Base-by-base conservation (phyloP, 2,797 vertebrate genomes). In the Crocodylus rhombifer region DNA sequence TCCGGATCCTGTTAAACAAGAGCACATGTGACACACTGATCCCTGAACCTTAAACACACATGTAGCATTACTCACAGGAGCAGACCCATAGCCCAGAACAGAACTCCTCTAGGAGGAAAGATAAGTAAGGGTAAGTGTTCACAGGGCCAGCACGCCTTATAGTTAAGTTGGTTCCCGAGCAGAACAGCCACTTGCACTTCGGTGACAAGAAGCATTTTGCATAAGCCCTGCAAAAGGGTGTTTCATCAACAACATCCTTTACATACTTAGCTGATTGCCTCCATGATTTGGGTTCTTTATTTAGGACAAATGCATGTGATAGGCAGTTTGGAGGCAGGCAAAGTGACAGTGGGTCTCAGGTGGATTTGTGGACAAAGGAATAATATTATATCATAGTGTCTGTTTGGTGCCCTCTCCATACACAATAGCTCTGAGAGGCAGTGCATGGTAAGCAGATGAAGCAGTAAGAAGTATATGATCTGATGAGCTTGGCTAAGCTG, bases 401-500 rank as follows among this genome's bases (percentile, higher is more conserved):
- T 96, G 92, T 90, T 96, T 9, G 11, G 90, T 95, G 95, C 96
- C 96, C 96, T 97, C 94, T 94, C 91, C 21, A 8, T 69, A 92
- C 94, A 90, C 92, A 96, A 96, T 87, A 95, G 95, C 96, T 92
- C 96, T 93, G 96, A 97, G 96, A 89, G 96, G 96, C 95, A 90
- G 93, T 2, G 60, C 80, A 2, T 26, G 89, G 97, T 95, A 95
- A 97, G 93, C 94, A 78, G 96, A 97, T 95, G 90, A 96, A 96
- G 95, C 94, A 3, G 92, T 95, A 97, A 97, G 95, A 77, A 93
- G 97, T 96, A 87, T 90, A 94, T 98, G 98, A 98, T 98, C 97
- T 98, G 97, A 98, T 98, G 97, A 98, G 97, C 93, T 65, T 90
- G 92, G 91, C 95, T 96, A 96, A 95, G 95, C 95, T 95, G 89